Evolutionary conservation across 1,140 invertebrate species (phyloP), one percentile per base, ranked within the genome.

Genomic region (Cotesia chilonis): DNA sequence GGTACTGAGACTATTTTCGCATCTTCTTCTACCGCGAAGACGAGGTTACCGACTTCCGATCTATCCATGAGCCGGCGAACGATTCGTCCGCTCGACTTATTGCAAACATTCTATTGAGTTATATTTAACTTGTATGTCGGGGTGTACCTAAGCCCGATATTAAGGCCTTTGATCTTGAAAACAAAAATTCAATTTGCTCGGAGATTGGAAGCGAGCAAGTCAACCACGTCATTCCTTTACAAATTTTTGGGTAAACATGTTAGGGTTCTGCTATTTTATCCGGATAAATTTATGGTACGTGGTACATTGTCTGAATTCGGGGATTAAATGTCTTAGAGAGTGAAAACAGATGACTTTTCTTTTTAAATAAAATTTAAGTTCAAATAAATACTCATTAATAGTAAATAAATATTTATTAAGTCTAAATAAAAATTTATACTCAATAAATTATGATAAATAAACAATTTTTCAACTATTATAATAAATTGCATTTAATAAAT

Each of bases 141-240:
- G 28, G 28, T 28, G 28, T 28, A 28, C 70, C 72, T 80, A 47
- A 7, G 41, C 41, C 5, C 10, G 6, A 80, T 81, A 82, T 82
- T 79, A 77, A 74, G 68, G 74, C 80, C 82, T 86, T 86, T 86
- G 84, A 85, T 85, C 82, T 84, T 71, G 6, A 38, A 77, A 79
- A 82, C 52, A 84, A 85, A 83, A 86, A 86, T 85, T 85, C 82
- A 85, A 86, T 86, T 85, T 83, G 78, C 79, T 73, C 76, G 76
- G 79, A 85, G 83, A 85, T 86, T 86, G 83, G 77, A 77, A 74
- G 77, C 76, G 80, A 68, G 74, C 76, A 78, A 84, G 77, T 83
- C 77, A 81, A 82, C 77, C 81, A 75, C 72, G 74, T 72, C 59
- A 52, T 47, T 14, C 63, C 35, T 51, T 41, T 28, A 28, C 47